These are phyloP conservation scores for Cryptocheilus praepositus DNA, from an alignment of 2,888 invertebrate genomes.

Conservation along the genomic window DNA sequence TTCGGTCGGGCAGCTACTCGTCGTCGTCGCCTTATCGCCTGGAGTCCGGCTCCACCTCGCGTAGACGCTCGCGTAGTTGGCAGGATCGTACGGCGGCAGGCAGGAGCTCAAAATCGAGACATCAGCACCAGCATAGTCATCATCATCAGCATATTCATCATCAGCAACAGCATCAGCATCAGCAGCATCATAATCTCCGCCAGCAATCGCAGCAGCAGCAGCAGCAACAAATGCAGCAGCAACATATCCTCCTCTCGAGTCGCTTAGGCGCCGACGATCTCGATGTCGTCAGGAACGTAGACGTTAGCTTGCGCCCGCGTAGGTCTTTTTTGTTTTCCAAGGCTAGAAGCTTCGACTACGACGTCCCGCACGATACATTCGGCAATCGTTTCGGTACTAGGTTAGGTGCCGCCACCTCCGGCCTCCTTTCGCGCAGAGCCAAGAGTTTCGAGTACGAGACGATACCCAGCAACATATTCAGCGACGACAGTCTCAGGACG, in stretches of 20 bases:
- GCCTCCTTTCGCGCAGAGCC: slow-evolving; percentile 54
- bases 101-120: slow-evolving; percentile 1
- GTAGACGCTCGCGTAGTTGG: slow-evolving; percentile 57
- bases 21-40: slow-evolving; percentile 42
- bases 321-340: slow-evolving; percentile 61
- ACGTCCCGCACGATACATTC: slow-evolving; percentile 56
- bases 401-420: slow-evolving; percentile 24
- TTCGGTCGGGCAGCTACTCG: slow-evolving; percentile 52
- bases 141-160: not conserved
- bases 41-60: slow-evolving; percentile 23
- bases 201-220: slow-evolving; percentile 1
- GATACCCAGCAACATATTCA: slow-evolving; percentile 71
- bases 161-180: slow-evolving; percentile 2
- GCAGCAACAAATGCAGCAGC: slow-evolving; percentile 8
- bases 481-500: slow-evolving; percentile 72
- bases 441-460: slow-evolving; percentile 72
- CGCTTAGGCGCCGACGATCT: slow-evolving; percentile 40
- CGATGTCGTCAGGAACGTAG: slow-evolving; percentile 49
- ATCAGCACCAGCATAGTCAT: not conserved
- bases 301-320: slow-evolving; percentile 53
- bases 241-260: slow-evolving; percentile 29
- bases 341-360: slow-evolving; percentile 70
- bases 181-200: not conserved
- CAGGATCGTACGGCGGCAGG: slow-evolving; percentile 51
- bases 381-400: slow-evolving; percentile 48